Evolutionary conservation across 2,113 vertebrate genomes (phyloP).

Genomic region (Vicugna pacos): DNA sequence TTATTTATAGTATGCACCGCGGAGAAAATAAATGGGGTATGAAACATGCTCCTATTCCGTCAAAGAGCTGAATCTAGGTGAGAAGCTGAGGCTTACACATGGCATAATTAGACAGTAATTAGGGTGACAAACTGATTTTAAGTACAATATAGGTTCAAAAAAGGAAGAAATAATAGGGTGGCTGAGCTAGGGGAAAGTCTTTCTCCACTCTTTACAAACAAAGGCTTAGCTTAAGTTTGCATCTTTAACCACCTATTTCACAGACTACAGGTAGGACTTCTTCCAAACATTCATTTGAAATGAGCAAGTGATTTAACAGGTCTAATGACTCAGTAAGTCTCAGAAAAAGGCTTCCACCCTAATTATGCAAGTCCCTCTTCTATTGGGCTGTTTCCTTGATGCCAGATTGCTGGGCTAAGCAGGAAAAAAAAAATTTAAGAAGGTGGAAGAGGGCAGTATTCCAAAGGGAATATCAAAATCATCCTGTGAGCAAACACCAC

Average conservation of each 20-base stretch:
- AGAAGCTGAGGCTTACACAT: slow-evolving; percentile 13
- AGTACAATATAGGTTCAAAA: slow-evolving; percentile 24
- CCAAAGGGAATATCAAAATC: background rate
- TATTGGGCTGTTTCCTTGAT: background rate
- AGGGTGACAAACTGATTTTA: slow-evolving; percentile 9
- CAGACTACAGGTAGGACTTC: background rate
- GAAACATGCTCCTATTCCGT: background rate
- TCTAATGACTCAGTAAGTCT: background rate
- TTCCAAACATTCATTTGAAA: background rate
- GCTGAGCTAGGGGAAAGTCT: background rate
- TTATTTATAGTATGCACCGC: background rate
- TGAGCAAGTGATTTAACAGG: background rate
- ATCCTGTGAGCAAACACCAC: background rate
- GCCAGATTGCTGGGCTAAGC: background rate
- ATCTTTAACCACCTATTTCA: slow-evolving; percentile 9
- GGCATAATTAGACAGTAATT: slow-evolving; percentile 41
- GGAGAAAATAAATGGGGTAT: background rate
- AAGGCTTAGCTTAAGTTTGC: background rate
- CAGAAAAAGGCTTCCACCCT: background rate
- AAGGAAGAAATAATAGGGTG: background rate
- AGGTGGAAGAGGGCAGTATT: background rate
- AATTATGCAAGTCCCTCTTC: slow-evolving; percentile 2
- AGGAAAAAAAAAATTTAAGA: background rate
- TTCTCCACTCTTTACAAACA: background rate
- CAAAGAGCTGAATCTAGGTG: background rate